These are phyloP conservation scores for Macaria notata DNA, from an alignment of 2,888 invertebrate genomes.

Conservation along the genomic window DNA sequence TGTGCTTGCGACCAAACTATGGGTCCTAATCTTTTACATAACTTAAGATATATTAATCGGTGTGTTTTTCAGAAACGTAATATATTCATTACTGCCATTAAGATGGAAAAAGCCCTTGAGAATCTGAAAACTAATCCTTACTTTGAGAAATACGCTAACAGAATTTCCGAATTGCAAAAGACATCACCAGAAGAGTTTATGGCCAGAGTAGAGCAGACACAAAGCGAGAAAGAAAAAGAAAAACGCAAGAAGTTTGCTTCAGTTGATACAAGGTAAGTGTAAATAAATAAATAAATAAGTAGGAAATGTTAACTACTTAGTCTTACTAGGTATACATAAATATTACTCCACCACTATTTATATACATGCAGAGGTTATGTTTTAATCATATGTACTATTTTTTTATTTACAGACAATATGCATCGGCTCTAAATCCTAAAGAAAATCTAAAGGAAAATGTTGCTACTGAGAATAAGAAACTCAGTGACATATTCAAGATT, in stretches of 20 bases:
- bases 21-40: slow-evolving; percentile 5
- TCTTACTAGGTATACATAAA: too few species aligned
- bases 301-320: too few species aligned
- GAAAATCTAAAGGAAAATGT: slow-evolving; percentile 47
- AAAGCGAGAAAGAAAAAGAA: slow-evolving; percentile 58
- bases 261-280: slow-evolving; percentile 63
- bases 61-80: slow-evolving; percentile 29
- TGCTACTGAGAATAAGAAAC: slow-evolving; percentile 64
- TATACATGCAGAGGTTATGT: too few species aligned
- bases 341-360: too few species aligned
- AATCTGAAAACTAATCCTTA: slow-evolving; percentile 87
- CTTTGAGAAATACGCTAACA: slow-evolving; percentile 90
- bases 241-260: slow-evolving; percentile 59
- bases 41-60: slow-evolving; percentile 4
- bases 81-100: slow-evolving; percentile 63
- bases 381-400: too few species aligned
- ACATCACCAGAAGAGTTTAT: slow-evolving; percentile 89
- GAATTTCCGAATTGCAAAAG: slow-evolving; percentile 88
- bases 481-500: slow-evolving; percentile 89
- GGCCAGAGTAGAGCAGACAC: slow-evolving; percentile 81
- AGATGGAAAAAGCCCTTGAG: slow-evolving; percentile 76
- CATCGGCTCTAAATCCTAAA: slow-evolving; percentile 86
- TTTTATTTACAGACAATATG: slow-evolving; percentile 77
- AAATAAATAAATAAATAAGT: too few species aligned
- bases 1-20: slow-evolving; percentile 4